These are phyloP conservation scores for Pyrocoelia pectoralis DNA, from an alignment of 2,888 invertebrate species.

Conservation along the genomic window DNA sequence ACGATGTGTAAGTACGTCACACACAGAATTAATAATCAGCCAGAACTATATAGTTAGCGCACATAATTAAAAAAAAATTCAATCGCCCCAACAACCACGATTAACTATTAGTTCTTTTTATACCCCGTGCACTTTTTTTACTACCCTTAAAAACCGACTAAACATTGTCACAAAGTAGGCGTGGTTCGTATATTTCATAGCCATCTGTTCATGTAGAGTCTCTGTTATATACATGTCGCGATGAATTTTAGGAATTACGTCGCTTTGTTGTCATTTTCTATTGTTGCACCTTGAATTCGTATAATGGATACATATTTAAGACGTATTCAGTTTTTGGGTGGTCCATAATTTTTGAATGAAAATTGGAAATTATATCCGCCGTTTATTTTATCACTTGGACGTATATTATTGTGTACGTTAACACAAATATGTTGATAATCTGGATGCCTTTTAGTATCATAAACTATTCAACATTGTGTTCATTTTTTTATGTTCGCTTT, in stretches of 20 bases:
- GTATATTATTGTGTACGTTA: constrained; percentile 15
- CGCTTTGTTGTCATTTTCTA: constrained; percentile 33
- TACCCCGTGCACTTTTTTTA: constrained; percentile 20
- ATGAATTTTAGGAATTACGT: constrained; percentile 33
- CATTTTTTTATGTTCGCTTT: no score
- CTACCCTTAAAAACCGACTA: constrained; percentile 28
- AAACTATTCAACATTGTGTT: not conserved
- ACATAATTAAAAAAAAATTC: constrained; percentile 33
- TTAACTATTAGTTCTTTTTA: constrained; percentile 14
- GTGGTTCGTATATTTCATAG: constrained; percentile 39
- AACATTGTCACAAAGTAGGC: constrained; percentile 39
- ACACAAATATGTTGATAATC: constrained; percentile 19
- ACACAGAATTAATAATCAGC: constrained; percentile 20
- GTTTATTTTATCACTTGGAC: constrained; percentile 23
- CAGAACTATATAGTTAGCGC: constrained; percentile 13
- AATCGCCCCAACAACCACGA: constrained; percentile 19
- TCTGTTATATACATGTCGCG: constrained; percentile 28
- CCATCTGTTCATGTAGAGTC: constrained; percentile 38
- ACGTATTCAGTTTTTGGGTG: constrained; percentile 32
- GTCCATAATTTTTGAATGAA: constrained; percentile 31
- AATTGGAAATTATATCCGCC: constrained; percentile 27
- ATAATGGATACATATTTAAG: constrained; percentile 31
- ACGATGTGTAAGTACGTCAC: constrained; percentile 10
- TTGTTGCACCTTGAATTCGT: constrained; percentile 22
- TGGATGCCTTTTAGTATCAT: not conserved